These are phyloP conservation scores for Plutomurus gul DNA, from an alignment of 1,140 invertebrate genomes.

Conservation along the genomic window DNA sequence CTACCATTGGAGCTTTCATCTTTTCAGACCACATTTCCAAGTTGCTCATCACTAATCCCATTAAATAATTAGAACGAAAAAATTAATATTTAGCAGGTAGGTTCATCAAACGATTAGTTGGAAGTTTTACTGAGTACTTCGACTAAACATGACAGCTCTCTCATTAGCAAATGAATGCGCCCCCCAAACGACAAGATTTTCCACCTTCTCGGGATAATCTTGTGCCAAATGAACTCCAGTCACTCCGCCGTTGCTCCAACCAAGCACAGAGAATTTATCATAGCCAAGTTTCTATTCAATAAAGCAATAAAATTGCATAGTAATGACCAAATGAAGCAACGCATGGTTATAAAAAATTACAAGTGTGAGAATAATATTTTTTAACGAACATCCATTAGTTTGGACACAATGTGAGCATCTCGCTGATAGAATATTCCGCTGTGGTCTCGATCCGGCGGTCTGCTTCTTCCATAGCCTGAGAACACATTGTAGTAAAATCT, in stretches of 20 bases:
- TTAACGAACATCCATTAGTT: slow-evolving; percentile 71
- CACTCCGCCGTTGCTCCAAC: slow-evolving; percentile 89
- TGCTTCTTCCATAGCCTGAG: slow-evolving; percentile 76
- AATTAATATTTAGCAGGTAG: background rate
- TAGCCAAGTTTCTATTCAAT: slow-evolving; percentile 64
- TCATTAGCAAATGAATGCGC: slow-evolving; percentile 74
- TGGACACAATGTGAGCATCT: slow-evolving; percentile 72
- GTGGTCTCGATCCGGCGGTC: slow-evolving; percentile 75
- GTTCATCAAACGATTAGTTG: background rate
- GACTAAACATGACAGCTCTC: slow-evolving; percentile 69
- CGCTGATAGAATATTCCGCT: slow-evolving; percentile 70
- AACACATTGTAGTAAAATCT: background rate
- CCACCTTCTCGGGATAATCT: slow-evolving; percentile 67
- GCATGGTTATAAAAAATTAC: background rate
- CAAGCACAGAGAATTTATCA: slow-evolving; percentile 74
- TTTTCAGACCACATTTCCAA: slow-evolving; percentile 77
- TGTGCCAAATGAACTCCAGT: slow-evolving; percentile 68
- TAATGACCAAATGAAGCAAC: background rate
- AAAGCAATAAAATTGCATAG: background rate
- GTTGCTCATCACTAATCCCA: slow-evolving; percentile 64
- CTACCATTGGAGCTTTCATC: slow-evolving; percentile 73
- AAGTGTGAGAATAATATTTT: background rate
- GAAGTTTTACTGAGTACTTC: slow-evolving; percentile 58
- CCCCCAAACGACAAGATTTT: slow-evolving; percentile 80
- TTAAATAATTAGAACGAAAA: background rate